Evolutionary conservation across 2,888 invertebrate species (phyloP).

Genomic region (Heliconius sara): DNA sequence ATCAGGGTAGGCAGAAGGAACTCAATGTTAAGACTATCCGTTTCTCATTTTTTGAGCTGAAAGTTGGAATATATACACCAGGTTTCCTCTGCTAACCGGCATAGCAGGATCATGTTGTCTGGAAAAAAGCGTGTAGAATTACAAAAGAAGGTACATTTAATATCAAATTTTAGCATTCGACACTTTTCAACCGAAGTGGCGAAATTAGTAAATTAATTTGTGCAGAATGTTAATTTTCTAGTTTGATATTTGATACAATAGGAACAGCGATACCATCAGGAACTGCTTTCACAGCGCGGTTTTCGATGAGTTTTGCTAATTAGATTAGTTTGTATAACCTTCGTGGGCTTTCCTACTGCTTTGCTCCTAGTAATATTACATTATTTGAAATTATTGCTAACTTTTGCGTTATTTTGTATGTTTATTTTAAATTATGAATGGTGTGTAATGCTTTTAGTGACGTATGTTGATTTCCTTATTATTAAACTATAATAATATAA

Average conservation of each 20-base stretch:
- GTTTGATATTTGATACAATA: conserved; percentile 26
- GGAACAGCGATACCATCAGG: conserved; percentile 20
- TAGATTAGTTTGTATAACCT: conserved; percentile 42
- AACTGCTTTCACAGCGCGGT: conserved; percentile 24
- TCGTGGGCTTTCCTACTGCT: conserved; percentile 16
- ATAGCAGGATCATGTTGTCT: no score
- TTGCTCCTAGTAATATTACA: neutral
- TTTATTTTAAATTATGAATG: neutral
- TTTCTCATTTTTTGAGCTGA: neutral
- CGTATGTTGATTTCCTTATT: no score
- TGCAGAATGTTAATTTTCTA: conserved; percentile 11
- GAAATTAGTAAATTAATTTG: neutral
- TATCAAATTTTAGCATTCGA: neutral
- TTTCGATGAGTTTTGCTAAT: conserved; percentile 38
- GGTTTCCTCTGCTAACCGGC: no score
- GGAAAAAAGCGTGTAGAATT: no score
- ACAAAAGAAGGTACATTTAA: neutral
- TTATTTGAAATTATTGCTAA: conserved; percentile 14
- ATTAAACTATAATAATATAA: neutral
- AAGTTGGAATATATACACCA: no score
- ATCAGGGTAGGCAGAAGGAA: no score
- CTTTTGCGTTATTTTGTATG: neutral
- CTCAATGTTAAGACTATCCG: no score
- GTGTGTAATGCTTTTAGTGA: neutral
- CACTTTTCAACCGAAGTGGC: neutral